phyloP scores from a whole-genome alignment of 1,140 invertebrate genomes.

The Mesaphorura yosii region DNA sequence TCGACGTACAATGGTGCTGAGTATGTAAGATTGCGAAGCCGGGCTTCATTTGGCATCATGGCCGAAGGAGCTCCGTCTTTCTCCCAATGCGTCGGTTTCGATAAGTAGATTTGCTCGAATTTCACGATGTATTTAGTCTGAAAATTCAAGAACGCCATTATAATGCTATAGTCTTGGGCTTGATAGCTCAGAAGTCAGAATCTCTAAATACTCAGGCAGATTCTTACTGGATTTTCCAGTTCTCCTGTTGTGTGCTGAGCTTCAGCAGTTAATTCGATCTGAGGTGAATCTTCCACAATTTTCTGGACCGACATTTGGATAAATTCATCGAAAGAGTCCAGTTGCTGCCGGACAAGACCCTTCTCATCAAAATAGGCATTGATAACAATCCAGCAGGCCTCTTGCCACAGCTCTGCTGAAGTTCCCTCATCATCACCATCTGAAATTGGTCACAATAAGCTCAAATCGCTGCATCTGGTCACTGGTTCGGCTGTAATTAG shows the following conservation, averaged over 20 bases:
- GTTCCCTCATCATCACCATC: slow-evolving; percentile 78
- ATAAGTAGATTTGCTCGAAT: slow-evolving; percentile 98
- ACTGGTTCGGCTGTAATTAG: too few species aligned
- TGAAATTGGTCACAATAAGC: too few species aligned
- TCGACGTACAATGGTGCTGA: slow-evolving; percentile 97
- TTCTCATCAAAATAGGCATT: slow-evolving; percentile 99
- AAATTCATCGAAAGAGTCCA: slow-evolving; percentile 99
- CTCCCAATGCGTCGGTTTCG: slow-evolving; percentile 99
- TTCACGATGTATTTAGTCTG: slow-evolving; percentile 79
- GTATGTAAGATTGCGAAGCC: slow-evolving; percentile 77
- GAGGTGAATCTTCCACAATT: slow-evolving; percentile 96
- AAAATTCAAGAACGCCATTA: slow-evolving; percentile 28
- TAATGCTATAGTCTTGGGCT: not conserved
- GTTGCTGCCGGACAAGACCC: slow-evolving; percentile 92
- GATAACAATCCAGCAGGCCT: slow-evolving; percentile 99
- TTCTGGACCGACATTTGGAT: slow-evolving; percentile 99
- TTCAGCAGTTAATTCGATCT: slow-evolving; percentile 93
- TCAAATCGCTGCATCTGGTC: too few species aligned
- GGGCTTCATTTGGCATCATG: slow-evolving; percentile 99
- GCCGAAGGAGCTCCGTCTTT: slow-evolving; percentile 96
- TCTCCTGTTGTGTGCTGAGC: slow-evolving; percentile 87
- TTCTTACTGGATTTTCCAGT: slow-evolving; percentile 70
- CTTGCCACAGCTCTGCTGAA: slow-evolving; percentile 91
- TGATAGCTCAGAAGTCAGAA: not conserved
- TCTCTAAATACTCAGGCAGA: too few species aligned